A percentile compares a stretch with the other conserved stretches of the same genome.
Evolutionary conservation across 2,797 vertebrate species (phyloP).

Genomic region (Gadopsis marmoratus): DNA sequence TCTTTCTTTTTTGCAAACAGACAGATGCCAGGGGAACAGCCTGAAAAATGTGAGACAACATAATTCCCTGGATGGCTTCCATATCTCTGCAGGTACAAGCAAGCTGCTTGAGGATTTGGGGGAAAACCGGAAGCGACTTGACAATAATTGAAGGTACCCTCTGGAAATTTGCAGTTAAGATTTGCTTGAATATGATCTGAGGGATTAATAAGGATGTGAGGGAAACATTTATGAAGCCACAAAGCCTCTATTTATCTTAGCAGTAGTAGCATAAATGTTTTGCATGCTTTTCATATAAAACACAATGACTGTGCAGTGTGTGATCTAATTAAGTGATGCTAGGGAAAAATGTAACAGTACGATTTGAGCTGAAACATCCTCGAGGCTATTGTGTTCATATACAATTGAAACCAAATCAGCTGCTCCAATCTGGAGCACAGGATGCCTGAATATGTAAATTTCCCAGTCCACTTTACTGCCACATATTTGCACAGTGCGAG

Average conservation of each 20-base stretch:
- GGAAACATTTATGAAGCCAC: conserved; percentile 42
- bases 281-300: conserved; percentile 30
- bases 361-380: conserved; percentile 38
- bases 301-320: conserved; percentile 3
- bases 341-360: conserved; percentile 33
- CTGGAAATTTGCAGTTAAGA: conserved; percentile 54
- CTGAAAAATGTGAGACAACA: conserved; percentile 59
- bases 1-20: conserved; percentile 37
- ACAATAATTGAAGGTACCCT: conserved; percentile 42
- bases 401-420: conserved; percentile 51
- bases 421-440: conserved; percentile 14
- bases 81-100: conserved; percentile 51
- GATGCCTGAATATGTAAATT: conserved; percentile 57
- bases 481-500: conserved; percentile 51
- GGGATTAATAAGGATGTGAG: conserved; percentile 52
- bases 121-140: conserved; percentile 30
- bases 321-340: conserved; percentile 37
- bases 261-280: conserved; percentile 19
- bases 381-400: conserved; percentile 43
- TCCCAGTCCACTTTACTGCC: conserved; percentile 45
- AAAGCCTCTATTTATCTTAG: conserved; percentile 48
- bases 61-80: conserved; percentile 52
- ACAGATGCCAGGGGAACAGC: conserved; percentile 42
- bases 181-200: conserved; percentile 52
- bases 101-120: conserved; percentile 30